Base-by-base conservation (phyloP, 2,888 invertebrate genomes). In the Tethea ocularis region DNA sequence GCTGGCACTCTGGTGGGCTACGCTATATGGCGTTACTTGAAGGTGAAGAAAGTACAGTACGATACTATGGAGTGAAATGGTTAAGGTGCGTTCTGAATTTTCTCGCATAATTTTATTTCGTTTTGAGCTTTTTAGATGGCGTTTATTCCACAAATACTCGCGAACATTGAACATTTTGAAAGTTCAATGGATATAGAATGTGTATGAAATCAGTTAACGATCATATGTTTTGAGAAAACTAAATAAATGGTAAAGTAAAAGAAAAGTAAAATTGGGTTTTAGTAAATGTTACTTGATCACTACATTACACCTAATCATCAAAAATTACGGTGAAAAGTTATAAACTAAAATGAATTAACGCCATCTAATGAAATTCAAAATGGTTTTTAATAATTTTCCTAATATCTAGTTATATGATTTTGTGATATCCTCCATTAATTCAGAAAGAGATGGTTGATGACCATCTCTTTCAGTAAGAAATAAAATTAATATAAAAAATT, bases 11-110 rank as follows among this genome's bases (percentile, higher is more conserved):
- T 98, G 23, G 94, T 96, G 2, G 97, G 97, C 0, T 98, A 98
- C 79, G 97, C 97, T 0, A 95, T 97, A 62, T 97, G 95, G 93
- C 95, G 97, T 74, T 97, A 98, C 81, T 95, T 97, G 83, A 97
- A 97, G 86, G 95, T 97, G 55, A 97, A 97, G 91, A 97, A 97
- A 86, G 97, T 98, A 1, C 97, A 98, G 79, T 98, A 98, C 81
- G 97, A 97, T 80, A 97, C 97, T 13, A 98, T 98, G 97, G 97
- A 97, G 88, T 97, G 80, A 84, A 69, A 62, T 61, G 71, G 69
- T 58, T 71, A 67, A 61, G 61, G n/a, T 61, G 69, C 72, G 74
- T 75, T 77, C 68, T 75, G 74, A 68, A 67, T 67, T 64, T 10
- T 8, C 17, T 46, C 46, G 46, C 33, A 33, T 22, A 13, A 13